Base-by-base conservation (phyloP, 2,888 invertebrate species). In the Chirona hameri region DNA sequence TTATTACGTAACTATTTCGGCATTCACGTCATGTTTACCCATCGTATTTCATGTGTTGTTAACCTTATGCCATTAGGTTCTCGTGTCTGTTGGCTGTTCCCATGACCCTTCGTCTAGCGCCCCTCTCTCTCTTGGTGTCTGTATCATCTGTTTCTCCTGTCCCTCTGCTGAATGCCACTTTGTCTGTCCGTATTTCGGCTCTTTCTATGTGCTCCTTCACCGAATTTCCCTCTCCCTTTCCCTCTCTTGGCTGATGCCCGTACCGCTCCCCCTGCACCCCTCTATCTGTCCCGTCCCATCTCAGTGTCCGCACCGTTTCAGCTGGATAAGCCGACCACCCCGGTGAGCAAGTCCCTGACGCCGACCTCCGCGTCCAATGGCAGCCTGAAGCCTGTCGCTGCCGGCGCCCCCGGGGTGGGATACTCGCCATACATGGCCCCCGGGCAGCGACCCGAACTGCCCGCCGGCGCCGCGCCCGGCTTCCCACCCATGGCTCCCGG, bases 261-360 rank as follows among this genome's bases (percentile, higher is more conserved):
- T 76, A 7, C 24, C 60, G 65, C 65, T n/a, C 55, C 31, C 82
- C 15, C 79, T 57, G 80, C 82, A 48, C 39, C 57, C 18, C 24
- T n/a, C 21, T 39, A 24, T 24, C 60, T n/a, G 60, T n/a, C 60
- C 60, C 60, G 60, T 60, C n/a, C n/a, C 60, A 18, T n/a, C 69
- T 69, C 29, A 69, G 39, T 79, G 9, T 79, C 14, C 2, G 79
- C 52, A 10, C 21, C 52, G 55, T 80, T 27, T 5, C 80, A 80
- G 88, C 90, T 91, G 84, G 96, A 96, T 87, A 96, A 96, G 88
- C 95, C 96, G 18, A 93, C 94, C 84, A 96, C 97, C 52, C 96
- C 96, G 10, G 95, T 96, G 86, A 94, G 95, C 24, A 97, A 96
- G 89, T 93, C 95, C 12, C 94, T 94, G 84, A 96, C 96, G 69